These are phyloP conservation scores for Sebastes jordani DNA, from an alignment of 2,797 vertebrate genomes.

Conservation along the genomic window DNA sequence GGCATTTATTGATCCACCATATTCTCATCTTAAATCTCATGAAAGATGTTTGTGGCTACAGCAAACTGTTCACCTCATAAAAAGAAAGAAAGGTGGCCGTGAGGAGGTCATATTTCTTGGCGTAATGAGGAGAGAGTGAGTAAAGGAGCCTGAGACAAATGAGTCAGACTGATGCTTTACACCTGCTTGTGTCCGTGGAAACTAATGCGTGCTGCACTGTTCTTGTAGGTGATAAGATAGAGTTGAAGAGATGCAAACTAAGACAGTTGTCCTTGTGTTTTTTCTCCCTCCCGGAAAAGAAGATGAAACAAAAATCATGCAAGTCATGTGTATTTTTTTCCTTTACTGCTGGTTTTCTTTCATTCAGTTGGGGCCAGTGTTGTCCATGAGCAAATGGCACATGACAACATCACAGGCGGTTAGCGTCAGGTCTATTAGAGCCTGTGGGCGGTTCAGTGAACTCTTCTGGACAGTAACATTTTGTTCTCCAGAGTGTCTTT, in stretches of 20 bases:
- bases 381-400: slow-evolving; percentile 62
- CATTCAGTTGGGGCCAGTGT: slow-evolving; percentile 6
- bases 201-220: slow-evolving; percentile 40
- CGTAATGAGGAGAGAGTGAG: slow-evolving; percentile 23
- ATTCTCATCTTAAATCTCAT: neutral
- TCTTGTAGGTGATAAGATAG: slow-evolving; percentile 39
- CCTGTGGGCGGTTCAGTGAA: slow-evolving; percentile 37
- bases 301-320: slow-evolving; percentile 25
- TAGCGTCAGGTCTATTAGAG: slow-evolving; percentile 59
- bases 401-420: slow-evolving; percentile 71
- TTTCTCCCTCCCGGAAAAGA: neutral
- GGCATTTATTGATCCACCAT: neutral
- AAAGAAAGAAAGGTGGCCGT: neutral
- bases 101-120: slow-evolving; percentile 26
- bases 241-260: slow-evolving; percentile 43
- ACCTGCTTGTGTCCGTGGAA: slow-evolving; percentile 45
- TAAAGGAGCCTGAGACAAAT: slow-evolving; percentile 50
- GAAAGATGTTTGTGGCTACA: neutral
- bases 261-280: slow-evolving; percentile 13
- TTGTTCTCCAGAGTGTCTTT: slow-evolving; percentile 43
- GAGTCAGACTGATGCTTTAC: slow-evolving; percentile 58
- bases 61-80: slow-evolving; percentile 28
- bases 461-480: slow-evolving; percentile 46
- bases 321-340: neutral
- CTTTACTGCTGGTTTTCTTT: slow-evolving; percentile 17